Base-by-base conservation (phyloP, 2,113 vertebrate species). In the Prolemur simus region DNA sequence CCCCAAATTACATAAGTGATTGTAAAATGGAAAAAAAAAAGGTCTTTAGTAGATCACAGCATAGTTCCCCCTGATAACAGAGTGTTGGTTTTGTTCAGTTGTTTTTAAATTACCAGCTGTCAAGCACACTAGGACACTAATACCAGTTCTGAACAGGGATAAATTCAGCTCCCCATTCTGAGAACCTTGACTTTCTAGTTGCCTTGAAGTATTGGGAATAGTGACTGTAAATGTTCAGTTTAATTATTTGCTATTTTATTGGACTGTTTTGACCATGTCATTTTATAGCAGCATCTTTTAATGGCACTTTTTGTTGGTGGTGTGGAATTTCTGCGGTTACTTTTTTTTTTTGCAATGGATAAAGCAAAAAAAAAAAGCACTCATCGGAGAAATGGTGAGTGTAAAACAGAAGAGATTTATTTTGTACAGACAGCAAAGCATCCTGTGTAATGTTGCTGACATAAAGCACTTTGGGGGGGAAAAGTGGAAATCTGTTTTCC, bases 371-470 rank as follows among this genome's bases (percentile, higher is more conserved):
- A 66, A 49, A 87, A 95, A 97, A 54, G 5, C 90, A 64, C 73
- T 94, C 96, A 96, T 92, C 96, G 98, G 94, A 97, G 95, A 97
- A 98, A 95, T 83, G 87, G 34, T 15, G 9, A 93, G 64, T 89
- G 47, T 64, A 49, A 97, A 98, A 74, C 97, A 84, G 93, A 97
- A 97, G 83, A 88, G 76, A 94, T 97, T 98, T 97, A 91, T 98
- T 98, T 89, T 98, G 95, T 98, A 98, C 74, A 97, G 97, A 98
- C 98, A 97, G 94, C 96, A 97, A 94, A 98, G 89, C 77, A 98
- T 98, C 94, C 97, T 98, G 93, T 98, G 98, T 98, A 98, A 98
- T 96, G 90, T 97, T 98, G 98, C 98, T 98, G 98, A 98, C 98
- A 98, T 97, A 97, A 98, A 98, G 98, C 98, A 99, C 98, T 99